Conservation (phyloP, 1,140 invertebrate species). For the Ruditapes philippinarum region DNA sequence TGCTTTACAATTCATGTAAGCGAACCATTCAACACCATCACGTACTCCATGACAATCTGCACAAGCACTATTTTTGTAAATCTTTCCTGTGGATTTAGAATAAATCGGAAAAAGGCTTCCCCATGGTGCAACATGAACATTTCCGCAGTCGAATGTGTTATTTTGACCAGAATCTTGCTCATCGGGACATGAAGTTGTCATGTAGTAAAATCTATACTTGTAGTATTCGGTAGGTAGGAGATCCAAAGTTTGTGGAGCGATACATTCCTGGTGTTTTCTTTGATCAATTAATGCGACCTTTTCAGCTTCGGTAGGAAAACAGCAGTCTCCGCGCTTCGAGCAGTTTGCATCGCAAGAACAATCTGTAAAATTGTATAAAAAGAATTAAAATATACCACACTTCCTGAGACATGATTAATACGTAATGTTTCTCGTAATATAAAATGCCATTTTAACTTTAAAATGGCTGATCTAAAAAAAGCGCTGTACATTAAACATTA, state of each 20-base stretch:
- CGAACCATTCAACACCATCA: not conserved
- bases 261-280: not conserved
- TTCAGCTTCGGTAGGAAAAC: not conserved
- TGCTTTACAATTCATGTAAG: not conserved
- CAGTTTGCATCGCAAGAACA: slow-evolving; percentile 13
- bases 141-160: not conserved
- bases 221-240: not conserved
- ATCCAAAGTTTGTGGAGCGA: not conserved
- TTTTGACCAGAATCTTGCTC: no score
- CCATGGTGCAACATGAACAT: not conserved
- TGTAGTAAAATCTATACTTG: not conserved
- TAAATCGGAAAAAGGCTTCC: slow-evolving; percentile 17
- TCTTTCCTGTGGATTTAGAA: not conserved
- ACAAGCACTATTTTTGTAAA: slow-evolving; percentile 32
- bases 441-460: no score
- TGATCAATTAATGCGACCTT: no score
- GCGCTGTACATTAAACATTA: no score
- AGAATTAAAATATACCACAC: no score
- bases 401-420: no score
- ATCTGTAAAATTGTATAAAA: no score
- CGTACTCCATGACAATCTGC: not conserved
- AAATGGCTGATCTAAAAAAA: no score
- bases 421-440: no score
- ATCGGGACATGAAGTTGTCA: not conserved
- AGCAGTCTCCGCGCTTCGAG: not conserved